Evolutionary conservation across 2,797 vertebrate genomes (phyloP), one percentile per base, ranked within the genome.

Genomic region (Lepus oiostolus): DNA sequence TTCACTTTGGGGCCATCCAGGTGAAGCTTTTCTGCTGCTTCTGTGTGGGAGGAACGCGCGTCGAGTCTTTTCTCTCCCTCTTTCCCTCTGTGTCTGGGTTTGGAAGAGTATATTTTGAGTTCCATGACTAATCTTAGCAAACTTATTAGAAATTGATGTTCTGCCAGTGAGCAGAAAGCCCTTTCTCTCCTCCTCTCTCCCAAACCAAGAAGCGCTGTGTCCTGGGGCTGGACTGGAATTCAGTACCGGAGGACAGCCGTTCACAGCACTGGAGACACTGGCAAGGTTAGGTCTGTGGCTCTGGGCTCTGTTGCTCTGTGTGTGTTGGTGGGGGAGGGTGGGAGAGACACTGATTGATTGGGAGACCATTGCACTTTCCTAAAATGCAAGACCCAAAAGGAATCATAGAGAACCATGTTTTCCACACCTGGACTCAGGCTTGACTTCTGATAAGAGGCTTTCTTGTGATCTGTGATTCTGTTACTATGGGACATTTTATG

Each of bases 41-140:
- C 10, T 26, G 58, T 24, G 83, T 77, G 79, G 63, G 47, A 38
- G 88, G 82, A 91, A 87, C 71, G 7, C 7, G 4, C 28, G 19
- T 4, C 17, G 42, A 63, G 19, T 77, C 4, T 28, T 54, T 32
- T 65, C 13, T 86, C 26, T 67, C 7, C n/a, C 38, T 81, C 28
- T 76, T 60, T 83, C 8, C 7, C 30, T 58, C 75, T 76, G 28
- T 87, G 67, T 74, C 16, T 63, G 77, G 52, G 42, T 88, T 84
- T 90, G 76, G 52, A 85, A 96, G 77, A 22, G 38, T 67, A 4
- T 30, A 24, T 93, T 93, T 82, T 94, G 93, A 90, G 77, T 94
- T 68, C 54, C 7, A 22, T 77, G 87, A 79, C 13, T 76, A 30
- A 85, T 88, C 54, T 85, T 80, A 90, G 76, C 7, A 52, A 50